Evolutionary conservation across 2,888 invertebrate genomes (phyloP), one percentile per base, ranked within the genome.

Genomic region (Orchesellides sinensis): DNA sequence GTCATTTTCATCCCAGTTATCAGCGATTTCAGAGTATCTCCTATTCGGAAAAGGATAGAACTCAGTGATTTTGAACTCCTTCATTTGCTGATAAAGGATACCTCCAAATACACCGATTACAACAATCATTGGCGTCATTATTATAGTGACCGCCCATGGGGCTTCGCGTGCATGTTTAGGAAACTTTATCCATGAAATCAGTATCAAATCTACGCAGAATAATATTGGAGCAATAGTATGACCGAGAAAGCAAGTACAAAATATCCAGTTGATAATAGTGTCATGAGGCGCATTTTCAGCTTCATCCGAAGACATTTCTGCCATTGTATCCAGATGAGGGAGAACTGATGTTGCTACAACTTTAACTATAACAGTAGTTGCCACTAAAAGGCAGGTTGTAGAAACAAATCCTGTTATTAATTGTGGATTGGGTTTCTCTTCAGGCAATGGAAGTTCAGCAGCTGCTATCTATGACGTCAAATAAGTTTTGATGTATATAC

Each of bases 111-210:
- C 1, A 2, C 78, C n/a, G 14, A 83, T 83, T 4, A 78, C 40
- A 14, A 65, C 49, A 19, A 73, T 83, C 52, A 83, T 49, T 5
- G 82, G 83, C 4, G 45, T 12, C 29, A 85, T 72, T 14, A 85
- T 85, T 1, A 61, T 78, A 1, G 85, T 85, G 6, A 74, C 85
- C 2, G 82, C 83, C 0, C 78, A 32, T 4, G 83, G 78, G 0
- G 85, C 85, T 52, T 74, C 69, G 14, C 69, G 52, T 2, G 74
- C 8, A 25, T 66, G 59, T 17, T 69, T 69, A 12, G 66, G 75
- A 52, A 83, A 85, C 19, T 85, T 83, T 17, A 85, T 77, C 85
- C 85, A 85, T 0, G 85, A 72, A 45, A 85, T 73, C 1, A 85
- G 66, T 59, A 83, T 82, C 19, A 85, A 21, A 52, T 85, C 85